These are phyloP conservation scores for Teleogryllus oceanicus DNA, from an alignment of 2,888 invertebrate genomes.

Conservation along the genomic window DNA sequence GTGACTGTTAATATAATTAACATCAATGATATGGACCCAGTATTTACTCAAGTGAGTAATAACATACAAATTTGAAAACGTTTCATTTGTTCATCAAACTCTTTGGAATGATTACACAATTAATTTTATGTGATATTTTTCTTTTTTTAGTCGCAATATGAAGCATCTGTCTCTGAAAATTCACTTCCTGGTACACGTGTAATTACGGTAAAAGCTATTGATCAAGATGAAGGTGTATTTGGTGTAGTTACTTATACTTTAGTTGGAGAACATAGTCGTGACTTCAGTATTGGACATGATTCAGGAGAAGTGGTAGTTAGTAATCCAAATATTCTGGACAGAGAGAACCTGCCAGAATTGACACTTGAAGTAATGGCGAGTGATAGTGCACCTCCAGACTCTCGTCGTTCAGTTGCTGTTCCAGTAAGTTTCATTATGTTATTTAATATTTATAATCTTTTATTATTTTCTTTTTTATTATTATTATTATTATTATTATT, in stretches of 20 bases:
- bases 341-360: slow-evolving; percentile 68
- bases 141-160: slow-evolving; percentile 53
- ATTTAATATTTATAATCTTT: background rate
- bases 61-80: background rate
- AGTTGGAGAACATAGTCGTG: slow-evolving; percentile 67
- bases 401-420: slow-evolving; percentile 68
- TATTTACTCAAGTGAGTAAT: slow-evolving; percentile 58
- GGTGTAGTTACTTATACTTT: slow-evolving; percentile 76
- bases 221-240: slow-evolving; percentile 73
- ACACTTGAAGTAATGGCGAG: slow-evolving; percentile 74
- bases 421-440: slow-evolving; percentile 56
- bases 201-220: slow-evolving; percentile 68
- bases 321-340: slow-evolving; percentile 68
- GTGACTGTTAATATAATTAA: slow-evolving; percentile 75
- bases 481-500: too few relatives aligned
- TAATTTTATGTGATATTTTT: slow-evolving; percentile 27
- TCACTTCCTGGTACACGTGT: slow-evolving; percentile 69
- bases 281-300: slow-evolving; percentile 68
- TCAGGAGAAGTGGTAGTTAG: slow-evolving; percentile 75
- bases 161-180: slow-evolving; percentile 72
- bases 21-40: slow-evolving; percentile 83
- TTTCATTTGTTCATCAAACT: background rate
- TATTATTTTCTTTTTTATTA: too few relatives aligned
- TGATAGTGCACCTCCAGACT: slow-evolving; percentile 70
- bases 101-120: background rate